Conservation (phyloP, 2,113 vertebrate species). For the Etia nguti region DNA sequence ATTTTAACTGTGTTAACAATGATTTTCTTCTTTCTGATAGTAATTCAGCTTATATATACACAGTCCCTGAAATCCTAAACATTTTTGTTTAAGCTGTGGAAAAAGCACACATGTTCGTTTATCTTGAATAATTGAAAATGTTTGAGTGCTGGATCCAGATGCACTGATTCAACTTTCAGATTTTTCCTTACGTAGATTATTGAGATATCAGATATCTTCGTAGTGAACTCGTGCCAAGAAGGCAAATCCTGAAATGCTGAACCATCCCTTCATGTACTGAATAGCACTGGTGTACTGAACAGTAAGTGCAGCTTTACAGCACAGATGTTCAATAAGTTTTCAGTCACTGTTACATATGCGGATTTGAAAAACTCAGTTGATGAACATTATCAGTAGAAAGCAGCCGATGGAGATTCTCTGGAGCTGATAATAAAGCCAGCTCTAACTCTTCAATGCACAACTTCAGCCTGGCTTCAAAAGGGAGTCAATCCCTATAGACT, state of each 20-base stretch:
- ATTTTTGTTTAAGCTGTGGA: neutral
- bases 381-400: neutral
- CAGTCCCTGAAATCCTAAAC: neutral
- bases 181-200: neutral
- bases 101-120: neutral
- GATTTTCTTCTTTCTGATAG: neutral
- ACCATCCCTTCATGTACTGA: neutral
- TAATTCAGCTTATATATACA: neutral
- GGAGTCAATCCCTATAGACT: neutral
- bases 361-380: neutral
- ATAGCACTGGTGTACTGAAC: fast-evolving
- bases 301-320: neutral
- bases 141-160: neutral
- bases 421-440: neutral
- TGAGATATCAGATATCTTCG: neutral
- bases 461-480: neutral
- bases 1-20: neutral
- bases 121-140: neutral
- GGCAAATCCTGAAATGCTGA: neutral
- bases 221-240: neutral
- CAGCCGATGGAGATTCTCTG: neutral
- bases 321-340: neutral
- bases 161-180: neutral
- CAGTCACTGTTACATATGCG: neutral
- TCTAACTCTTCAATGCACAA: neutral